phyloP scores from a whole-genome alignment of 2,113 vertebrate genomes.

The Pyxicephalus adspersus region DNA sequence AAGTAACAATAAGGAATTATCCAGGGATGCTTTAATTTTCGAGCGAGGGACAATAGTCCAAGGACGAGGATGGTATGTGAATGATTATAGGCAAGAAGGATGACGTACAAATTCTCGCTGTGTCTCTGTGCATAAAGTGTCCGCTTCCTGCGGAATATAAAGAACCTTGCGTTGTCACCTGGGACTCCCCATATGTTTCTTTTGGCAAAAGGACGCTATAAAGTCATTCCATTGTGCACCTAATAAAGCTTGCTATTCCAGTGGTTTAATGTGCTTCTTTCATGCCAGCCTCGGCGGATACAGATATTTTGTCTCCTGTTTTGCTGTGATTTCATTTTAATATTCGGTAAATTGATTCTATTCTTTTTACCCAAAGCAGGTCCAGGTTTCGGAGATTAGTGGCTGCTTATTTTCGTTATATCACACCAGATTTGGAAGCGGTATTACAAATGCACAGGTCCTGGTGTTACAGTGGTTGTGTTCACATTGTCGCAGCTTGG shows the following conservation, averaged over 20 bases:
- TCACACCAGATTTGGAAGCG: too few relatives aligned
- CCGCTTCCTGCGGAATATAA: constrained; percentile 41
- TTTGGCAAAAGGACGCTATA: constrained; percentile 44
- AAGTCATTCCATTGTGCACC: constrained; percentile 36
- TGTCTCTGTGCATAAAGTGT: constrained; percentile 11
- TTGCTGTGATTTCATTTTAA: constrained; percentile 6
- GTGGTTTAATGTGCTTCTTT: constrained; percentile 8
- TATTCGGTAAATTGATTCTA: not conserved
- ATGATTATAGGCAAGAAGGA: constrained; percentile 38
- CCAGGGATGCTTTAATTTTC: constrained; percentile 44
- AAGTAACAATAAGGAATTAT: constrained; percentile 46
- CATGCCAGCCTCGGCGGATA: not conserved
- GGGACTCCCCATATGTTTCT: constrained; percentile 42
- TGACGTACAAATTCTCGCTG: constrained; percentile 36
- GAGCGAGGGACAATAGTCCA: constrained; percentile 46
- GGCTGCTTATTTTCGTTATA: too few relatives aligned
- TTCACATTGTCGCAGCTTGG: too few relatives aligned
- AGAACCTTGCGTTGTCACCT: constrained; percentile 26
- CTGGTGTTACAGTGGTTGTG: too few relatives aligned
- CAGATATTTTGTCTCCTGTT: not conserved
- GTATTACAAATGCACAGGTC: too few relatives aligned
- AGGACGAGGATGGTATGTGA: constrained; percentile 34
- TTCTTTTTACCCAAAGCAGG: not conserved
- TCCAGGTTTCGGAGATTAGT: too few relatives aligned
- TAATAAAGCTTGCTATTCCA: constrained; percentile 9